A percentile compares a stretch with the other conserved stretches of the same genome.
Evolutionary conservation across 2,113 vertebrate species (phyloP).

Genomic region (Myotis brandtii): DNA sequence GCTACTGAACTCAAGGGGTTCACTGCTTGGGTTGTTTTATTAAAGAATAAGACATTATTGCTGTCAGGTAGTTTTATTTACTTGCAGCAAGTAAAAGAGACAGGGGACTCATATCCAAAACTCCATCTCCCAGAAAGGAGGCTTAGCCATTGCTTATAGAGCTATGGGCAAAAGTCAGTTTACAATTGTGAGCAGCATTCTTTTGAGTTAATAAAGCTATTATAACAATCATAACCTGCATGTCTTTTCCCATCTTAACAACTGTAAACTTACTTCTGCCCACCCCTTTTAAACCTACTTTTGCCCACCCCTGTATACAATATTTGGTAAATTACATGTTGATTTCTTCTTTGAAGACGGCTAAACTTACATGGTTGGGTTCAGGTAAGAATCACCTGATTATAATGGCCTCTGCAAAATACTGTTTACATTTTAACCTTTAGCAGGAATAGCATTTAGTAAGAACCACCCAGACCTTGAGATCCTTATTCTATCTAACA

Average conservation of each 20-base stretch:
- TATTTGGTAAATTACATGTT: neutral
- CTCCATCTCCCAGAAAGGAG: too few relatives aligned
- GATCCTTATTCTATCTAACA: neutral
- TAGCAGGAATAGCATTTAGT: neutral
- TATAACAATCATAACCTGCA: neutral
- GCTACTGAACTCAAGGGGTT: too few relatives aligned
- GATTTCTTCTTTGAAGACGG: neutral
- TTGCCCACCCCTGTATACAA: neutral
- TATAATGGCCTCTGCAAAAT: neutral
- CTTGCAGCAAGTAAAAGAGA: too few relatives aligned
- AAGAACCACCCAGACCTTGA: neutral
- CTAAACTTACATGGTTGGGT: neutral
- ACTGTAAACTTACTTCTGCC: neutral
- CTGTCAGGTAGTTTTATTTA: too few relatives aligned
- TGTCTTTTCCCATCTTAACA: neutral
- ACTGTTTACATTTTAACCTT: neutral
- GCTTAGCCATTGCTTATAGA: neutral
- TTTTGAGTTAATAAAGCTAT: neutral
- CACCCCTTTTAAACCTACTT: neutral
- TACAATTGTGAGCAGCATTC: neutral
- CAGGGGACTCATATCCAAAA: too few relatives aligned
- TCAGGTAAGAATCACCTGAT: neutral
- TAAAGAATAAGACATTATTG: too few relatives aligned
- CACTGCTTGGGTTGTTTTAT: too few relatives aligned
- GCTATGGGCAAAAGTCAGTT: neutral